phyloP scores from a whole-genome alignment of 2,888 invertebrate species.

The Agrilus cyanescens region DNA sequence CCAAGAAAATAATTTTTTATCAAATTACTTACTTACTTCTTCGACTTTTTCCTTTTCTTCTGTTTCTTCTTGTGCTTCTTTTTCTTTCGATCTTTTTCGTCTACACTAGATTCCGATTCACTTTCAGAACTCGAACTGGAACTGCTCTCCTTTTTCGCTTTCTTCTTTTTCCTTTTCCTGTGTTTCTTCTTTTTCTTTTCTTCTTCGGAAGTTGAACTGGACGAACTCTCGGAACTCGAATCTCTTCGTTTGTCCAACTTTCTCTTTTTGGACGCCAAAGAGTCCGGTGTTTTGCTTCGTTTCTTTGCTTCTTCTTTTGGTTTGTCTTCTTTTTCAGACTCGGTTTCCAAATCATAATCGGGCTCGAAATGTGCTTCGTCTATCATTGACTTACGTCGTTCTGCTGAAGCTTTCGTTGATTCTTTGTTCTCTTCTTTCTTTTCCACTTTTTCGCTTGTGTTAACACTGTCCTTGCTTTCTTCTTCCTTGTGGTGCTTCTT shows the following conservation, averaged over 20 bases:
- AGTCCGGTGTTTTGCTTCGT: slow-evolving; percentile 43
- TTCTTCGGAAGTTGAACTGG: slow-evolving; percentile 30
- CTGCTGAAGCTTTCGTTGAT: slow-evolving; percentile 18
- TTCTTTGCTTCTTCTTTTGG: slow-evolving; percentile 22
- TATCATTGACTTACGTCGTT: slow-evolving; percentile 51
- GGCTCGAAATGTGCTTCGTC: slow-evolving; percentile 66
- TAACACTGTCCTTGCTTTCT: slow-evolving; percentile 21
- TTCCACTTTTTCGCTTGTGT: slow-evolving; percentile 30
- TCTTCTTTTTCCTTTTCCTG: slow-evolving; percentile 40
- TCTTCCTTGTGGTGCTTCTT: slow-evolving; percentile 23
- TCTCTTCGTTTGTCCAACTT: slow-evolving; percentile 25
- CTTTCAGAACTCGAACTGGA: slow-evolving; percentile 55
- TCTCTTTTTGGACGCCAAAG: slow-evolving; percentile 37
- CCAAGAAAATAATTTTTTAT: slow-evolving; percentile 23
- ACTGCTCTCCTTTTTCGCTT: slow-evolving; percentile 47
- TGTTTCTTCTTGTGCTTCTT: slow-evolving; percentile 58
- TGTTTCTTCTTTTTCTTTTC: slow-evolving; percentile 31
- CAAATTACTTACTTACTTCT: slow-evolving; percentile 31
- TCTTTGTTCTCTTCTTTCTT: slow-evolving; percentile 20
- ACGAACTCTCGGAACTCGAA: slow-evolving; percentile 33
- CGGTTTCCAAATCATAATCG: slow-evolving; percentile 59
- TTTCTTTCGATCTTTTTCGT: slow-evolving; percentile 55
- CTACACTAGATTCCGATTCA: slow-evolving; percentile 50
- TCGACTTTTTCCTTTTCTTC: slow-evolving; percentile 63
- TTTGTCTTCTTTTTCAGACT: slow-evolving; percentile 43